phyloP scores from a whole-genome alignment of 2,888 invertebrate genomes.

The Hoplodrina ambigua region DNA sequence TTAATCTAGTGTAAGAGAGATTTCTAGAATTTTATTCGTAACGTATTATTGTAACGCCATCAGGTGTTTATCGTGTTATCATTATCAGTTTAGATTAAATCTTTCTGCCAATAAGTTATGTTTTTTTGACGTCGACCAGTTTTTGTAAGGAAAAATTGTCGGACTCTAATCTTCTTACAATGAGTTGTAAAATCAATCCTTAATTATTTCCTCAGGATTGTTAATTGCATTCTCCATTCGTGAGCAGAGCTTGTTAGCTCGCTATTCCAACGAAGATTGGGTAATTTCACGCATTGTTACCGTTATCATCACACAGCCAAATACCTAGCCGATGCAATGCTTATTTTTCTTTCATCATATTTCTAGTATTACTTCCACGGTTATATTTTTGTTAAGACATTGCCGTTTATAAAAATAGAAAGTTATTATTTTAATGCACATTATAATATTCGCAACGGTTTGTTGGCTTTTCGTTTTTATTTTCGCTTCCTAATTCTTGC shows the following conservation, averaged over 20 bases:
- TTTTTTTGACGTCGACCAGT: too few relatives aligned
- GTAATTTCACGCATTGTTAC: slow-evolving; percentile 26
- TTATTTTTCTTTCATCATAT: slow-evolving; percentile 13
- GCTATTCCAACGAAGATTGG: slow-evolving; percentile 15
- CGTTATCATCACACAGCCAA: neutral
- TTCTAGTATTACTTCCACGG: neutral
- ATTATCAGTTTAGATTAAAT: too few relatives aligned
- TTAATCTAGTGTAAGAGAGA: too few relatives aligned
- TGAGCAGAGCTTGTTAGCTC: neutral
- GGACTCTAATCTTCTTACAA: too few relatives aligned
- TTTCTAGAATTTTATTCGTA: too few relatives aligned
- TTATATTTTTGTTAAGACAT: slow-evolving; percentile 6
- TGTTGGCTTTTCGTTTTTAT: slow-evolving; percentile 7
- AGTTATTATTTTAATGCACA: slow-evolving; percentile 35
- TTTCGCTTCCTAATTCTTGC: neutral
- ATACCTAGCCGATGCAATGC: neutral
- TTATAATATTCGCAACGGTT: slow-evolving; percentile 19
- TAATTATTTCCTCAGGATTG: slow-evolving; percentile 15
- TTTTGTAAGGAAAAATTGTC: too few relatives aligned
- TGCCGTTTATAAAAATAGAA: slow-evolving; percentile 31
- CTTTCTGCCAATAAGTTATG: too few relatives aligned
- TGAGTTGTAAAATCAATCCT: neutral
- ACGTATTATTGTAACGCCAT: too few relatives aligned
- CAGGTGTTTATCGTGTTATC: too few relatives aligned
- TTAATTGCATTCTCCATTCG: slow-evolving; percentile 21